Percentiles rank a stretch among this genome's conserved stretches.
These are phyloP conservation scores for Hiodon tergisus DNA, from an alignment of 2,113 vertebrate genomes.

Conservation along the genomic window DNA sequence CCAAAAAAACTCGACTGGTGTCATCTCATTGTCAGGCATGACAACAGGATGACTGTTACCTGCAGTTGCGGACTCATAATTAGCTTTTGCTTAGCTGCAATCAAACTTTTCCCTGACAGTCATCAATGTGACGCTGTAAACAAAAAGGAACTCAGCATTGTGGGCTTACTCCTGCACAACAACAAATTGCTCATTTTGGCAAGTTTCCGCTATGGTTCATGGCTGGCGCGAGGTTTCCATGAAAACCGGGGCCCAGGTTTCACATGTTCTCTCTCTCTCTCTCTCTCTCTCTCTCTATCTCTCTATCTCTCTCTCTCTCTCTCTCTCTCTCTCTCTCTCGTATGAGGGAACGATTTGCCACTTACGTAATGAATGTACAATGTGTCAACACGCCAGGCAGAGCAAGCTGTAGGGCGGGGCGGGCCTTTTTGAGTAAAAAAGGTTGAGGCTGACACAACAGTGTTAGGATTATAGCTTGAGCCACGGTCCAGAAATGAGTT, in stretches of 20 bases:
- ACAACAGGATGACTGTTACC: constrained; percentile 18
- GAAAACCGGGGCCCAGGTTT: constrained; percentile 1
- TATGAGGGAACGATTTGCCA: too few species aligned
- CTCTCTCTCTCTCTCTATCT: background rate
- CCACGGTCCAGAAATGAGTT: too few species aligned
- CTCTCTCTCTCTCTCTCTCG: too few species aligned
- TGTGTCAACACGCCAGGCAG: too few species aligned
- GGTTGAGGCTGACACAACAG: too few species aligned
- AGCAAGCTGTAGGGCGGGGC: too few species aligned
- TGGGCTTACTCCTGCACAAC: background rate
- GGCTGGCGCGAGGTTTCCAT: constrained; percentile 16
- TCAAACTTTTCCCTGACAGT: constrained; percentile 2
- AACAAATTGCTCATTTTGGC: background rate
- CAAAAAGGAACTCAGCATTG: constrained; percentile 3
- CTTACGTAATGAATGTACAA: too few species aligned
- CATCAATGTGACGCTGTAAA: background rate
- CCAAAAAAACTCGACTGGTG: constrained; percentile 3
- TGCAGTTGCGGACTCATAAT: constrained; percentile 9
- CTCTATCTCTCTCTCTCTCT: too few species aligned
- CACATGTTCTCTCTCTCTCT: background rate
- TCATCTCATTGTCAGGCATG: constrained; percentile 16
- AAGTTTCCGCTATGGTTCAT: background rate
- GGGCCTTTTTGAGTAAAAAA: too few species aligned
- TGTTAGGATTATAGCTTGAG: too few species aligned
- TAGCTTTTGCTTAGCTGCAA: constrained; percentile 24